A percentile compares a stretch with the other conserved stretches of the same genome.
Conservation (phyloP, 2,888 invertebrate genomes). For the Ptilodon capucinus region DNA sequence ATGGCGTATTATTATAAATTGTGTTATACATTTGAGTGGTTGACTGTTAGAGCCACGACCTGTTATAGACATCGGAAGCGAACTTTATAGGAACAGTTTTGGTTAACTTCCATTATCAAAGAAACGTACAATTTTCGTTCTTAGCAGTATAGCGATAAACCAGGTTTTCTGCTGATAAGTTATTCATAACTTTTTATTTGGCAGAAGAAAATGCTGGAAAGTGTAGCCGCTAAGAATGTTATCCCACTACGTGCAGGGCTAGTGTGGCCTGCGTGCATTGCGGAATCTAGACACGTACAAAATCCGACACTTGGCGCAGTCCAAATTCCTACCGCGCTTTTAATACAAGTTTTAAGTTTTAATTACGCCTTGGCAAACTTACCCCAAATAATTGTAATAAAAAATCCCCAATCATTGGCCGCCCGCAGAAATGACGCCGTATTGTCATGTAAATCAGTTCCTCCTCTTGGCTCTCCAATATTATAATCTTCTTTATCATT, state of each 20-base stretch:
- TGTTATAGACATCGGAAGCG: too few species aligned
- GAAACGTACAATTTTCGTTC: too few species aligned
- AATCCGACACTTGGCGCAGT: constrained; percentile 77
- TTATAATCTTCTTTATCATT: constrained; percentile 36
- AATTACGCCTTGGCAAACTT: constrained; percentile 69
- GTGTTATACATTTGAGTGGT: too few species aligned
- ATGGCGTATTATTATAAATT: too few species aligned
- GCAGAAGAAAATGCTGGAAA: not conserved
- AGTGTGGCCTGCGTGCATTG: constrained; percentile 44
- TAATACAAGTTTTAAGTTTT: constrained; percentile 77
- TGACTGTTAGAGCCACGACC: too few species aligned
- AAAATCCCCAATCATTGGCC: constrained; percentile 39
- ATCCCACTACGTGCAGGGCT: constrained; percentile 26
- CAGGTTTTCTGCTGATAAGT: too few species aligned
- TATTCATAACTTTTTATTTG: not conserved
- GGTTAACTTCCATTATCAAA: too few species aligned
- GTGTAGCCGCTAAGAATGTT: constrained; percentile 7
- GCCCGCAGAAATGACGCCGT: constrained; percentile 22
- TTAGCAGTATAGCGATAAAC: too few species aligned
- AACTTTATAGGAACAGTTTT: too few species aligned
- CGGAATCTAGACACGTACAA: constrained; percentile 68
- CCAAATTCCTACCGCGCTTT: constrained; percentile 58
- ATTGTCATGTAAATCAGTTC: constrained; percentile 44
- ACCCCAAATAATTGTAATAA: constrained; percentile 35
- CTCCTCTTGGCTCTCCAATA: constrained; percentile 30